Base-by-base conservation (phyloP, 1,140 invertebrate species). In the Neoseiulus cucumeris region DNA sequence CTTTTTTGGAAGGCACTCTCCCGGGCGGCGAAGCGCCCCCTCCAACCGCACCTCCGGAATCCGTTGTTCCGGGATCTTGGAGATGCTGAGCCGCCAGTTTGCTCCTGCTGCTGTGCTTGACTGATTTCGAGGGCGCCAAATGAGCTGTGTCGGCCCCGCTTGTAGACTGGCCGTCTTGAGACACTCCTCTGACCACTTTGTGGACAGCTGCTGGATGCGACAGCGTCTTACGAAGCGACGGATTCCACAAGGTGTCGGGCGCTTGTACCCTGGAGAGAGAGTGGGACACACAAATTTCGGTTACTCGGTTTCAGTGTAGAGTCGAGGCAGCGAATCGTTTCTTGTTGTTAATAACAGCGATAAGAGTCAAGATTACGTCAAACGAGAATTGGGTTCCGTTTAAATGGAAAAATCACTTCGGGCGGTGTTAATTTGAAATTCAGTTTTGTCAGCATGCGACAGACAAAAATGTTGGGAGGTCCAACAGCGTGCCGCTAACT, bases 141-240 rank as follows among this genome's bases (percentile, higher is more conserved):
- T 25, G 1, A 25, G 14, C 33, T 14, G 51, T 9, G 51, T 33
- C 51, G 9, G 33, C 51, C 22, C 51, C 51, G 51, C 51, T 25
- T 12, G 51, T 17, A 20, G 14, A 33, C 14, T 25, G 25, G 17
- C 51, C 51, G 22, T 59, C 51, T 33, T 59, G 51, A 17, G 51
- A 59, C 51, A 25, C 51, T 29, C 51, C 33, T 17, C 51, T 25
- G 14, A 20, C 51, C 22, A 59, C 51, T 59, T 59, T 59, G 64
- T 72, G 67, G 67, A 65, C 67, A 72, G 75, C 69, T 67, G 72
- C 66, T 44, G 75, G 75, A 67, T 76, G 75, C 1, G 74, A 76
- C 7, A 77, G 70, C 6, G 77, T 78, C 71, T 80, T 79, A 66
- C 76, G 70, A 42, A 77, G 65, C 66, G 72, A 71, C 65, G 73